These are phyloP conservation scores for Anneissia japonica DNA, from an alignment of 35 echinoderm and acorn worm genomes.

Conservation along the genomic window DNA sequence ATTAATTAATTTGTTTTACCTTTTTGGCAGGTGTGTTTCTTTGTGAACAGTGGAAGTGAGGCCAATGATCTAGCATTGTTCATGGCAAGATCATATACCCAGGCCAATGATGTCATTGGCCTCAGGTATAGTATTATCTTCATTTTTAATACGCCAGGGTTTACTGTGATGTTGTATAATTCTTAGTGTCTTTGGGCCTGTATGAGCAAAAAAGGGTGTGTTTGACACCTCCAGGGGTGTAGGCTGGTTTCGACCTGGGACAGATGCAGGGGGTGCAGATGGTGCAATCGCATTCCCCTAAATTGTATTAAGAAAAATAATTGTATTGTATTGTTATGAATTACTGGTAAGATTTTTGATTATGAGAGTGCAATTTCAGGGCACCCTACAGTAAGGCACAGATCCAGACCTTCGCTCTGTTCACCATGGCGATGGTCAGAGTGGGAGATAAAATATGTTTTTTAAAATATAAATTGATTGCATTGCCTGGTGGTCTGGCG, in stretches of 20 bases:
- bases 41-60: constrained; percentile 80
- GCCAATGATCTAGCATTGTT: constrained; percentile 81
- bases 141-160: background rate
- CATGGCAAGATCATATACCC: constrained; percentile 62
- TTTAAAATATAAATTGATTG: too few relatives aligned
- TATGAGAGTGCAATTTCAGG: too few relatives aligned
- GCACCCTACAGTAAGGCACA: too few relatives aligned
- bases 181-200: background rate
- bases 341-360: too few relatives aligned
- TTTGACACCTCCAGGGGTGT: background rate
- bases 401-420: too few relatives aligned
- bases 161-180: too few relatives aligned
- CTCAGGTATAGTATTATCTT: constrained; percentile 45
- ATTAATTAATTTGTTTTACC: constrained; percentile 15
- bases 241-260: background rate
- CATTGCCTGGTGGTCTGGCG: too few relatives aligned
- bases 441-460: too few relatives aligned
- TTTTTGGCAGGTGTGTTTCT: constrained; percentile 49
- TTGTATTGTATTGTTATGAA: too few relatives aligned
- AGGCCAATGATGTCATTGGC: constrained; percentile 53
- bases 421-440: too few relatives aligned
- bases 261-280: background rate
- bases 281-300: background rate
- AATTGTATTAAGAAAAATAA: too few relatives aligned
- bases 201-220: background rate